Base-by-base conservation (phyloP, 1,140 invertebrate genomes). In the Trichonephila inaurata region DNA sequence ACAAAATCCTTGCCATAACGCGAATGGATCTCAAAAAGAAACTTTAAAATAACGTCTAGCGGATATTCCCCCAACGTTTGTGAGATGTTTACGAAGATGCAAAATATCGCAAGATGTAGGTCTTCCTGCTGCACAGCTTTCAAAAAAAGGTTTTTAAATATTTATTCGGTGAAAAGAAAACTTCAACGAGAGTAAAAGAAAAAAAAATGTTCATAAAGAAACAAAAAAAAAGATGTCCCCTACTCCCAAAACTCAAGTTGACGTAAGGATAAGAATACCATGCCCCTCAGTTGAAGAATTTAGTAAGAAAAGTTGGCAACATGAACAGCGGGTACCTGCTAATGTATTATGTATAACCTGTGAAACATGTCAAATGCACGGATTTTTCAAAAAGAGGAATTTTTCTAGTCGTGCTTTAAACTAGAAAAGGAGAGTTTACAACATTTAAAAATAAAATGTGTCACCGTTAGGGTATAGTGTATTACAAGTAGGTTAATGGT, bases 221-320 rank as follows among this genome's bases (percentile, higher is more conserved):
- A n/a, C 18, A 66, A 66, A 66, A 66, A 66, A 66, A 69, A 69
- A 69, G 66, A 24, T 24, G 12, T 28, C n/a, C 24, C 66, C 66
- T 21, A n/a, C 66, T 69, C 24, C 66, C n/a, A 69, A 69, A 69
- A 69, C 66, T 69, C 66, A 69, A 69, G 66, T 69, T 77, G 28
- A 33, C 72, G 33, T 77, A 33, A 33, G 28, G 28, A 33, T 77
- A 77, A 77, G 28, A 40, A 77, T 77, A 77, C 33, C 24, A 33
- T 33, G 14, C 72, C 72, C 72, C 72, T 77, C 33, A 28, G 72
- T 77, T 77, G 72, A 33, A 77, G 28, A 77, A 77, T 77, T 77
- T 40, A 77, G 72, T 77, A 33, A 77, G 72, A 40, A 77, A 77
- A 77, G 72, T 77, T 77, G 72, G 72, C 72, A 77, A 77, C 72